Base-by-base conservation (phyloP, 2,888 invertebrate species). In the Synanthedon tipuliformis region DNA sequence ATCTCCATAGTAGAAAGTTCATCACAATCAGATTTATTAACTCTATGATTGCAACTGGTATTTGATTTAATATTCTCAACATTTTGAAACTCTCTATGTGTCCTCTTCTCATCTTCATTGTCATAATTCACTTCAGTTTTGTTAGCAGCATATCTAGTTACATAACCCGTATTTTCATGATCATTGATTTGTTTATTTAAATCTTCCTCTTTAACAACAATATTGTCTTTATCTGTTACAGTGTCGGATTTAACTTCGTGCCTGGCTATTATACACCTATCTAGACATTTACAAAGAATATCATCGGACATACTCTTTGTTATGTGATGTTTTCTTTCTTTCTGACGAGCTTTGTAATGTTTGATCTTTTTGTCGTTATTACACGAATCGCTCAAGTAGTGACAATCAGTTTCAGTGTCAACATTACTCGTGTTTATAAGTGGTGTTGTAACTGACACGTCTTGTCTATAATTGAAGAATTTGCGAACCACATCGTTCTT, bases 261-360 rank as follows among this genome's bases (percentile, higher is more conserved):
- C 2, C 66, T 66, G 4, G 62, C 71, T 86, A 86, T 86, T 51
- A 79, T 75, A 11, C 86, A 63, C 56, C 85, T 69, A 3, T 73
- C 82, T 4, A 86, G 48, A 55, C 82, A 86, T 68, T 86, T 87
- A 0, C 80, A 72, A 45, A 87, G 55, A 13, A 86, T 83, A 59
- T 86, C 86, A 54, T 87, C 86, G 0, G 86, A 84, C 68, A 83
- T 69, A 53, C 78, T 74, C 1, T 70, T 57, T 59, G 79, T 78
- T 0, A 66, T 56, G 10, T 70, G 68, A 10, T 69, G 63, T 41
- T 66, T 65, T 13, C 61, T 62, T 41, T 79, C 73, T 51, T 78
- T 80, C 45, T 80, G 78, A 45, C 81, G 82, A 0, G 86, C 75
- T 58, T 83, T 81, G 54, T 86, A 86, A 53, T 79, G 79, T 64